Base-by-base conservation (phyloP, 2,113 vertebrate species). In the Diadophis punctatus region DNA sequence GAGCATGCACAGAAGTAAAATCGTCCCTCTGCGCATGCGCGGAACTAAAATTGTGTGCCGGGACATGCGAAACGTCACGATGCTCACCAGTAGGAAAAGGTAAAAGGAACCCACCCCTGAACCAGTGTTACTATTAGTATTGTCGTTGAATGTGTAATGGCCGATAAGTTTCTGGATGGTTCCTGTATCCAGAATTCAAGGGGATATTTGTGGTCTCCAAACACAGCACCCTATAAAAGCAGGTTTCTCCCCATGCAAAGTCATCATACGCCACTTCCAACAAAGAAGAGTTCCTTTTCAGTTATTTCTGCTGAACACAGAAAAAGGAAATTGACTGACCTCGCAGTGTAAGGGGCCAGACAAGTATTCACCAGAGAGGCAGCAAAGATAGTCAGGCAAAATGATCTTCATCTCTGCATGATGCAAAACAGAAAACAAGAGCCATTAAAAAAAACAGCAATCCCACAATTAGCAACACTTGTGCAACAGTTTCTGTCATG, bases 241-340 rank as follows among this genome's bases (percentile, higher is more conserved):
- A 48, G 27, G n/a, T 56, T 60, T 8, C 48, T 53, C 34, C 1
- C 25, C n/a, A 46, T 27, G 22, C 53, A 43, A 53, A 55, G 25
- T 22, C 16, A 39, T 10, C 23, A 6, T 80, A 80, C 30, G 18
- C 56, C 55, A 90, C 20, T 46, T n/a, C 20, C 48, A 60, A 55
- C 34, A 68, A 91, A 51, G 85, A 74, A 52, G 86, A 49, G 74
- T 87, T 87, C n/a, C n/a, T 68, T 68, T 16, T 68, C 86, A 68
- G 52, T 48, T 68, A 34, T 92, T 88, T 92, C n/a, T 88, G 52
- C 39, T 88, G 60, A 92, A 68, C 49, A 68, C 48, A 74, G 60
- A 43, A 74, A 92, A 88, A 88, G 87, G 56, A 88, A 92, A 92
- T 88, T 74, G 58, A 53, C 85, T 92, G 91, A 49, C 86, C 49